phyloP scores from a whole-genome alignment of 2,113 vertebrate species.

The Aramus guarauna region DNA sequence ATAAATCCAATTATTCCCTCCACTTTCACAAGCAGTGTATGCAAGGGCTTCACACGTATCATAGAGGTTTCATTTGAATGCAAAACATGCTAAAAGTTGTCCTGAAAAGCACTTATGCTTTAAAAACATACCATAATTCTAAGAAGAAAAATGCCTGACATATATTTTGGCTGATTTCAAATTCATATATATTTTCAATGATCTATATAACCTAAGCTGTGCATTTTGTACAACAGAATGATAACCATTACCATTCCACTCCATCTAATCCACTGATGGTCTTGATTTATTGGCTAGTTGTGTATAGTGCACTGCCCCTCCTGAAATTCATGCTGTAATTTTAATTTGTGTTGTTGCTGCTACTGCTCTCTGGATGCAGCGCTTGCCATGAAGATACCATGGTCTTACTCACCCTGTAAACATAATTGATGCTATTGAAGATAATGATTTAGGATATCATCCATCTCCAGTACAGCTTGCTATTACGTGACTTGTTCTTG shows the following conservation, averaged over 20 bases:
- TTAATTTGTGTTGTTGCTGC: constrained; percentile 30
- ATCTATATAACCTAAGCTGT: not conserved
- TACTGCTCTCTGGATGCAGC: not conserved
- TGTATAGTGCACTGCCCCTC: not conserved
- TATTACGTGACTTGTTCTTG: constrained; percentile 33
- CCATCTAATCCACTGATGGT: constrained; percentile 9
- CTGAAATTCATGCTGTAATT: constrained; percentile 28
- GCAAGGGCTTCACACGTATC: not conserved
- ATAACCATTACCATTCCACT: constrained; percentile 50
- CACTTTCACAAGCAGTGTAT: not conserved
- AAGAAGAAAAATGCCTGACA: constrained; percentile 7
- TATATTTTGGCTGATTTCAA: constrained; percentile 46
- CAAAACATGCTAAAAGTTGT: constrained; percentile 38
- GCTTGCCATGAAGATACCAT: constrained; percentile 18
- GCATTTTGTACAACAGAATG: constrained; percentile 29
- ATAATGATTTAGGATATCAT: constrained; percentile 63
- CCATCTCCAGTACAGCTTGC: constrained; percentile 43
- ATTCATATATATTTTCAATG: constrained; percentile 30
- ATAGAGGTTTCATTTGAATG: not conserved
- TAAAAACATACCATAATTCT: constrained; percentile 29
- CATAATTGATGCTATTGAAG: constrained; percentile 48
- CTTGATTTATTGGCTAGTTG: constrained; percentile 42
- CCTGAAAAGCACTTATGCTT: constrained; percentile 30
- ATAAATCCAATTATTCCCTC: constrained; percentile 19
- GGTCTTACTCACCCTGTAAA: constrained; percentile 31